These are phyloP conservation scores for Lontra canadensis DNA, from an alignment of 2,113 vertebrate species.

Conservation along the genomic window DNA sequence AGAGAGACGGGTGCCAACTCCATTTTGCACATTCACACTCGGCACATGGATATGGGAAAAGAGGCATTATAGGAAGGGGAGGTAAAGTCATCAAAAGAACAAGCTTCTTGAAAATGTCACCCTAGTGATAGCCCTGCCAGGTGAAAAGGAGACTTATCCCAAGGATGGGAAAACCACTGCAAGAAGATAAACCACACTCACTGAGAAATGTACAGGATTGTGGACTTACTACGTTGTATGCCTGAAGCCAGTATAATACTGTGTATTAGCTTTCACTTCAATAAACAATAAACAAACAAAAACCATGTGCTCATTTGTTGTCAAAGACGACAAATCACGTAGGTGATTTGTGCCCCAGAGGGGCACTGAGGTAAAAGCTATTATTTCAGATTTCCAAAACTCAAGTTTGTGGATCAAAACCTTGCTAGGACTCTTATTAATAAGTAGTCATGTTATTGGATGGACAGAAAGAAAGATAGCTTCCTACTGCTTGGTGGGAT, in stretches of 20 bases:
- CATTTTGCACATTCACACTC: neutral
- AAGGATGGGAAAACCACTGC: neutral
- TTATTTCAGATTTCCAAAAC: slow-evolving; percentile 20
- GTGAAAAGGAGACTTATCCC: neutral
- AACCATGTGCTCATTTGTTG: neutral
- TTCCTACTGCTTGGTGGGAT: neutral
- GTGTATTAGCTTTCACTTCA: neutral
- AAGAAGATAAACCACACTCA: neutral
- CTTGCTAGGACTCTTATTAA: neutral
- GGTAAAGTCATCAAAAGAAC: neutral
- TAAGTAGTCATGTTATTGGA: neutral
- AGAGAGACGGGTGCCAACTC: neutral
- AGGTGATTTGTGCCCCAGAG: neutral
- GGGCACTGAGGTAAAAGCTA: neutral
- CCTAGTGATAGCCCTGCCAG: neutral
- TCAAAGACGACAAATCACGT: neutral
- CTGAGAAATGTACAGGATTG: neutral
- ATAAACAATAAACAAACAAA: neutral
- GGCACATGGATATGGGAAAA: neutral
- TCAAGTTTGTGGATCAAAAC: neutral
- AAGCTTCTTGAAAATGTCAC: slow-evolving; percentile 4
- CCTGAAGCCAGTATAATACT: neutral
- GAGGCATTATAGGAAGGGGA: neutral
- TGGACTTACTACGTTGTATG: neutral
- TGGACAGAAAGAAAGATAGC: neutral